A percentile compares a stretch with the other conserved stretches of the same genome.
These are phyloP conservation scores for Lycophotia porphyrea DNA, from an alignment of 2,888 invertebrate genomes.

Conservation along the genomic window DNA sequence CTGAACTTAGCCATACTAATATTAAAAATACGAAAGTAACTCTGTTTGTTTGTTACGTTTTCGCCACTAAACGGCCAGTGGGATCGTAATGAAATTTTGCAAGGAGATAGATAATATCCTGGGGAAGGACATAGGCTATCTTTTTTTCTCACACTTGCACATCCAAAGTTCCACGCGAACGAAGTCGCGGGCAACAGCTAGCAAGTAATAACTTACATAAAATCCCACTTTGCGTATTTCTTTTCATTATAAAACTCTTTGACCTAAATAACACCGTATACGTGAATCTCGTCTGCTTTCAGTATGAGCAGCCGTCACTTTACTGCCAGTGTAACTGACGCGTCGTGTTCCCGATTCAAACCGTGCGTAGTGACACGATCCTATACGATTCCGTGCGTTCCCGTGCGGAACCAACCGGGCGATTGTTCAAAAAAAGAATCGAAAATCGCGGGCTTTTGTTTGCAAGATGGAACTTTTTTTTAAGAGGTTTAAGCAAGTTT, in stretches of 20 bases:
- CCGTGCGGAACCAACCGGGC: constrained; percentile 15
- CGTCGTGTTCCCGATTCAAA: constrained; percentile 8
- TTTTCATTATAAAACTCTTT: not conserved
- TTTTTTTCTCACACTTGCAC: too few species aligned
- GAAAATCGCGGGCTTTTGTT: constrained; percentile 15
- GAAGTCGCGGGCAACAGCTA: not conserved
- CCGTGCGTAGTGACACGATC: constrained; percentile 34
- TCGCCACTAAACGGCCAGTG: not conserved
- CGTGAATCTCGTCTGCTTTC: not conserved
- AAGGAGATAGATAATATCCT: not conserved
- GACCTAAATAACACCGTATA: constrained; percentile 5
- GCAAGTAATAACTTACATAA: not conserved
- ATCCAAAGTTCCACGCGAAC: not conserved
- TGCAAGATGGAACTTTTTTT: not conserved
- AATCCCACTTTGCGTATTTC: not conserved
- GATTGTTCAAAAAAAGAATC: constrained; percentile 16
- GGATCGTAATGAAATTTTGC: not conserved
- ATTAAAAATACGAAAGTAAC: too few species aligned
- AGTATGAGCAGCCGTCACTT: constrained; percentile 5
- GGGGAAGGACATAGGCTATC: too few species aligned
- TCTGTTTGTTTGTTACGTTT: not conserved
- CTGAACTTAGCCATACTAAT: too few species aligned
- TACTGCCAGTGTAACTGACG: constrained; percentile 29
- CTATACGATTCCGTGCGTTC: not conserved
- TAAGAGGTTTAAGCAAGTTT: constrained; percentile 2